phyloP scores from a whole-genome alignment of 2,888 invertebrate species.

The Gibbula magus region DNA sequence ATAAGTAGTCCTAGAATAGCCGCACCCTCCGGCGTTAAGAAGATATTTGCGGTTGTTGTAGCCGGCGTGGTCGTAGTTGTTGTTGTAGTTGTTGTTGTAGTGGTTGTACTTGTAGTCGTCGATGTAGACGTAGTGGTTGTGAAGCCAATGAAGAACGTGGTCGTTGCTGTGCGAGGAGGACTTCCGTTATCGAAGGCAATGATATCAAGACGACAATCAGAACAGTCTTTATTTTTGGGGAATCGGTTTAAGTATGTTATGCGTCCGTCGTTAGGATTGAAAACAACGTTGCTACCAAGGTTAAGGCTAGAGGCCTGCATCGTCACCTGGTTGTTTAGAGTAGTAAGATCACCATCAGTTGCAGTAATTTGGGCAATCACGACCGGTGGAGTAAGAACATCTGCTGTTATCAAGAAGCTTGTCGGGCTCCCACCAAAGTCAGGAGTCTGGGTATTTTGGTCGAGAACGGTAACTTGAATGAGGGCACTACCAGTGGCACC shows the following conservation, averaged over 20 bases:
- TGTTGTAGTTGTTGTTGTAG: background rate
- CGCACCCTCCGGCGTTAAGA: background rate
- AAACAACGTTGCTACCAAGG: background rate
- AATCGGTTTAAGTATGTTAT: background rate
- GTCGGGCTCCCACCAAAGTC: background rate
- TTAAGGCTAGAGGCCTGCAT: background rate
- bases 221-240: background rate
- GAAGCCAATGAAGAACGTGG: background rate
- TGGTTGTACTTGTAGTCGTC: conserved; percentile 1
- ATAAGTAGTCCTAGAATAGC: background rate
- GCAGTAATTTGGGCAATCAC: background rate
- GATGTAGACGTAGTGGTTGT: conserved; percentile 11
- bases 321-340: background rate
- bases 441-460: conserved; percentile 8
- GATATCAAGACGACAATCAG: background rate
- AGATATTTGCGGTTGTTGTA: background rate
- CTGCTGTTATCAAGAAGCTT: background rate
- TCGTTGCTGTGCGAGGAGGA: conserved; percentile 17
- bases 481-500: conserved; percentile 8
- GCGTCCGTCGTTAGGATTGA: background rate
- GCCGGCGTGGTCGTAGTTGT: background rate
- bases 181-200: background rate
- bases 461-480: background rate
- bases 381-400: background rate
- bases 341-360: background rate